Evolutionary conservation across 64 coral and sea anemone genomes (phyloP).

Genomic region (Montipora capricornis): DNA sequence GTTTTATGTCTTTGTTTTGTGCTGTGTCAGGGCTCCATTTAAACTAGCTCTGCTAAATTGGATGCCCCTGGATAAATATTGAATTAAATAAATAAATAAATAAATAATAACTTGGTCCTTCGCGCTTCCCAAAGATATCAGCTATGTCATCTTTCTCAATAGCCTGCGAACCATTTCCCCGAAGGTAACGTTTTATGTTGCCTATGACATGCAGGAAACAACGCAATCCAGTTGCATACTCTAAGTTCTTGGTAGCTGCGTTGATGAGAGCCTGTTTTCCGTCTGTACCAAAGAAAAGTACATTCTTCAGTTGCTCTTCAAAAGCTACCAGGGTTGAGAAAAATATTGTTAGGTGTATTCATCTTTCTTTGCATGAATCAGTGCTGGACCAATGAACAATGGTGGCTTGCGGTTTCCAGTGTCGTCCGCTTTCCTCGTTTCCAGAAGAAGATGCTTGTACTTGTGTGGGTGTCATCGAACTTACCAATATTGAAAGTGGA

Average conservation of each 20-base stretch:
- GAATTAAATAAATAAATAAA: too few species aligned
- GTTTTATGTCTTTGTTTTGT: too few species aligned
- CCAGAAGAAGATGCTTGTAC: not conserved
- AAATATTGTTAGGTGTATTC: not conserved
- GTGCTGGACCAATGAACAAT: constrained; percentile 8
- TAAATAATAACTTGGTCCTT: too few species aligned
- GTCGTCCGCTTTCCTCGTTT: constrained; percentile 8
- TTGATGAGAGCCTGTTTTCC: too few species aligned
- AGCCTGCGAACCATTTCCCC: constrained; percentile 4
- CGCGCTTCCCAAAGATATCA: too few species aligned
- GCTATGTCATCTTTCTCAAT: too few species aligned
- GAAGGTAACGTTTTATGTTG: constrained; percentile 15
- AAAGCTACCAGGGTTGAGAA: too few species aligned
- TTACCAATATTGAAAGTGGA: constrained; percentile 19
- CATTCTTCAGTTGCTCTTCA: too few species aligned
- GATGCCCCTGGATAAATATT: too few species aligned
- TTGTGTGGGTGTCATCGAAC: constrained; percentile 1
- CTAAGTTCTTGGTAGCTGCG: not conserved
- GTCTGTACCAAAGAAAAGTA: too few species aligned
- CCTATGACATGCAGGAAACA: not conserved
- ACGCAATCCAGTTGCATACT: constrained; percentile 2
- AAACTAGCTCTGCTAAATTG: too few species aligned
- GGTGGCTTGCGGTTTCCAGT: not conserved
- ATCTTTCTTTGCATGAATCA: constrained; percentile 11
- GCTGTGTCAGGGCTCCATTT: too few species aligned